These are phyloP conservation scores for Tenthredo livida DNA, from an alignment of 2,888 invertebrate genomes.

Conservation along the genomic window DNA sequence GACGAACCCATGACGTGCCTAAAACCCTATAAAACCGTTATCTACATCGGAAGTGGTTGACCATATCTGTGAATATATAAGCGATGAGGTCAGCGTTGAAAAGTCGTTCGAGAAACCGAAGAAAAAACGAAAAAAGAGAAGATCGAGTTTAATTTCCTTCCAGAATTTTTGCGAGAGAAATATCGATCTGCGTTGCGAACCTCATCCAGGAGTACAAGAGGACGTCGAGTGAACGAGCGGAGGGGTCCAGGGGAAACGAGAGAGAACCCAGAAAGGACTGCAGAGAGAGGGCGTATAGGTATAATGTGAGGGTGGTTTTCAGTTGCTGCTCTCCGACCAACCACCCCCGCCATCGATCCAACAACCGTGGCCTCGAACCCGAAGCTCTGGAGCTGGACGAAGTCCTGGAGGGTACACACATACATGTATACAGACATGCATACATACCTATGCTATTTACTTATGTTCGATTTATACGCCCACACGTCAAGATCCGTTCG, in stretches of 20 bases:
- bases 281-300: not conserved
- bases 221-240: not conserved
- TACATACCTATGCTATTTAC: not conserved
- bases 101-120: not conserved
- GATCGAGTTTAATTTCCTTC: not conserved
- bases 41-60: not conserved
- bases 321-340: conserved; percentile 64
- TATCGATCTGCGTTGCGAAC: conserved; percentile 8
- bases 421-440: not conserved
- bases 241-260: conserved; percentile 13
- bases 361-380: conserved; percentile 63
- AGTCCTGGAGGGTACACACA: conserved; percentile 21
- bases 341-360: conserved; percentile 74
- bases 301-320: conserved; percentile 57
- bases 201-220: conserved; percentile 15
- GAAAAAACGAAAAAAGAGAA: not conserved
- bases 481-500: not conserved
- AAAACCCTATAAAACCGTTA: not conserved
- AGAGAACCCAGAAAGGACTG: not conserved
- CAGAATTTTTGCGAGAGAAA: not conserved
- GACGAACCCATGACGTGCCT: too few species aligned
- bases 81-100: not conserved
- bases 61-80: not conserved
- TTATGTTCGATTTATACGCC: not conserved
- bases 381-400: conserved; percentile 8